These are phyloP conservation scores for Heliconius eleuchia DNA, from an alignment of 1,140 invertebrate genomes.

Conservation along the genomic window DNA sequence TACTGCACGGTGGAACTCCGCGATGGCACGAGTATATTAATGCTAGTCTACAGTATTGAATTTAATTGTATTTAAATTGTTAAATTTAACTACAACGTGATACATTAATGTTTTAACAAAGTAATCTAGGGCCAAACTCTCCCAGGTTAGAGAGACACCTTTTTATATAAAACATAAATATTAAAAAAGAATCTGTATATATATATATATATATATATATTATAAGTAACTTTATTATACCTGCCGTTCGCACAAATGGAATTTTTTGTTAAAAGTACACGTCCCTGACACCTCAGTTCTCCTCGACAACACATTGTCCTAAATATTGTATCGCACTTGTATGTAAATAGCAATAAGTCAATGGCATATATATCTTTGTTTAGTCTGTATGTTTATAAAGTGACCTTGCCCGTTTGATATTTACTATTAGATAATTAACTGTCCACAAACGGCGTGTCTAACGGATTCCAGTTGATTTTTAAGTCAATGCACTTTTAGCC, in stretches of 20 bases:
- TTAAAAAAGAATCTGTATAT: too few species aligned
- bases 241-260: neutral
- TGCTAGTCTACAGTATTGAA: neutral
- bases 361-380: conserved; percentile 24
- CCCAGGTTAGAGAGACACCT: too few species aligned
- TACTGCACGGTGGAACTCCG: conserved; percentile 3
- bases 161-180: too few species aligned
- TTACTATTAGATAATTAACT: conserved; percentile 39
- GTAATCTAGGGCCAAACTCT: neutral
- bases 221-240: neutral
- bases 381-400: conserved; percentile 21
- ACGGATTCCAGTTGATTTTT: conserved; percentile 20
- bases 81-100: neutral
- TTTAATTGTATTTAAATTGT: neutral
- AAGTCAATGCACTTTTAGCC: conserved; percentile 34
- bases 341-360: conserved; percentile 50
- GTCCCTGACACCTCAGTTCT: conserved; percentile 26
- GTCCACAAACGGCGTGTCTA: conserved; percentile 20
- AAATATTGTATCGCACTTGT: conserved; percentile 47
- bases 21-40: neutral
- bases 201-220: neutral
- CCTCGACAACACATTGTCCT: conserved; percentile 36
- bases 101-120: neutral
- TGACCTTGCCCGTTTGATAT: conserved; percentile 28
- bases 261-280: neutral